Evolutionary conservation across 2,888 invertebrate genomes (phyloP).

Genomic region (Calliopum simillimum): DNA sequence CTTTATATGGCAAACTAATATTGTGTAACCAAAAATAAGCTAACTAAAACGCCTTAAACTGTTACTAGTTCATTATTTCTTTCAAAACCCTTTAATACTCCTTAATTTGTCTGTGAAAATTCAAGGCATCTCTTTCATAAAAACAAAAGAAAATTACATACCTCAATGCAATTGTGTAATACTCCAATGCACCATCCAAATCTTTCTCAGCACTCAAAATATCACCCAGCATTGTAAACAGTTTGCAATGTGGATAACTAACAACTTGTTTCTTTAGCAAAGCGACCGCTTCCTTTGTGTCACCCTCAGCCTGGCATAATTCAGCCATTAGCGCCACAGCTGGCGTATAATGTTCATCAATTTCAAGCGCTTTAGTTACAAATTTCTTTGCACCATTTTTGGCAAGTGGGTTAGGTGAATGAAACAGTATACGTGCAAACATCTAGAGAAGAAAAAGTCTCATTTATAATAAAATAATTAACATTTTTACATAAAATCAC

Average conservation of each 20-base stretch:
- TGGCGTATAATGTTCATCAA: conserved; percentile 78
- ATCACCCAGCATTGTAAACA: conserved; percentile 63
- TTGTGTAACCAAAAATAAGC: too few species aligned
- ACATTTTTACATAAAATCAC: neutral
- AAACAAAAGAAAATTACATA: conserved; percentile 38
- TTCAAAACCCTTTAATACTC: too few species aligned
- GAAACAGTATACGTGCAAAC: conserved; percentile 78
- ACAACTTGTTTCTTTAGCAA: conserved; percentile 75
- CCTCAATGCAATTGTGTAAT: conserved; percentile 63
- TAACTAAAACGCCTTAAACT: too few species aligned
- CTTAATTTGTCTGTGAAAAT: neutral
- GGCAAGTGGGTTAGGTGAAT: conserved; percentile 71
- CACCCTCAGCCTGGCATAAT: conserved; percentile 75
- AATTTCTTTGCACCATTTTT: conserved; percentile 74
- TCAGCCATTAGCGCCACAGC: conserved; percentile 80
- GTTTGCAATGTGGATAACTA: conserved; percentile 59
- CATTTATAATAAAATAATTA: neutral
- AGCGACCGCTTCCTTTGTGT: conserved; percentile 75
- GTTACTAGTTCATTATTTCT: too few species aligned
- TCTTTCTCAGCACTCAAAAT: conserved; percentile 59
- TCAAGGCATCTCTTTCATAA: neutral
- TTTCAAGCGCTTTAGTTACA: conserved; percentile 78
- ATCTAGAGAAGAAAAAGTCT: conserved; percentile 68
- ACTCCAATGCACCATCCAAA: conserved; percentile 61
- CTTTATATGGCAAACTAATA: too few species aligned